Evolutionary conservation across 2,888 invertebrate genomes (phyloP).

Genomic region (Cremastinae sp.): DNA sequence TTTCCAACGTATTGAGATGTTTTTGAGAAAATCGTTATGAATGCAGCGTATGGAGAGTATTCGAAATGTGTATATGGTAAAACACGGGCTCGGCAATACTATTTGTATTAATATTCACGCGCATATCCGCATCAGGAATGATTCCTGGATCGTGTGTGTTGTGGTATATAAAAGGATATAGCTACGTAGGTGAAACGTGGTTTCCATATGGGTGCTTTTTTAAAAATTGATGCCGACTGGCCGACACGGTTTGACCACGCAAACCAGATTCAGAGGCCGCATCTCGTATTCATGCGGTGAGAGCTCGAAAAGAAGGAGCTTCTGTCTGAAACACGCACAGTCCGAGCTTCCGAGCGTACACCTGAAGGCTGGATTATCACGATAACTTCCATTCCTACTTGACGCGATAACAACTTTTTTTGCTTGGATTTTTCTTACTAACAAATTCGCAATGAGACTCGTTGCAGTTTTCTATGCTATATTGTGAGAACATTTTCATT

Average conservation of each 20-base stretch:
- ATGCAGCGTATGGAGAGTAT: slow-evolving; percentile 21
- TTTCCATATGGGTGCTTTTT: slow-evolving; percentile 76
- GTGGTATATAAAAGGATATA: slow-evolving; percentile 14
- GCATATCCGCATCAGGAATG: slow-evolving; percentile 55
- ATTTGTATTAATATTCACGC: slow-evolving; percentile 61
- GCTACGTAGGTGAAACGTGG: slow-evolving; percentile 71
- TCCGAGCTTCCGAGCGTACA: slow-evolving; percentile 51
- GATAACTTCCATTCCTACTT: too few relatives aligned
- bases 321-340: slow-evolving; percentile 60
- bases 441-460: too few relatives aligned
- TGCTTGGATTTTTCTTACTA: too few relatives aligned
- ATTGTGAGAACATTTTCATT: too few relatives aligned
- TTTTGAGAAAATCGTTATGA: neutral
- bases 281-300: slow-evolving; percentile 79
- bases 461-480: too few relatives aligned
- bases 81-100: slow-evolving; percentile 41
- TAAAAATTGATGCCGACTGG: slow-evolving; percentile 76
- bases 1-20: slow-evolving; percentile 1
- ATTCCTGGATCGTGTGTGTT: slow-evolving; percentile 55
- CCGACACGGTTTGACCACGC: slow-evolving; percentile 70
- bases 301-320: slow-evolving; percentile 65
- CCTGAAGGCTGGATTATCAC: too few relatives aligned
- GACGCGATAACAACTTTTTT: too few relatives aligned
- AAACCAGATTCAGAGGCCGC: slow-evolving; percentile 78
- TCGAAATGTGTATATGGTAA: slow-evolving; percentile 37